Evolutionary conservation across 2,113 vertebrate species (phyloP).

Genomic region (Periophthalmus modestus): DNA sequence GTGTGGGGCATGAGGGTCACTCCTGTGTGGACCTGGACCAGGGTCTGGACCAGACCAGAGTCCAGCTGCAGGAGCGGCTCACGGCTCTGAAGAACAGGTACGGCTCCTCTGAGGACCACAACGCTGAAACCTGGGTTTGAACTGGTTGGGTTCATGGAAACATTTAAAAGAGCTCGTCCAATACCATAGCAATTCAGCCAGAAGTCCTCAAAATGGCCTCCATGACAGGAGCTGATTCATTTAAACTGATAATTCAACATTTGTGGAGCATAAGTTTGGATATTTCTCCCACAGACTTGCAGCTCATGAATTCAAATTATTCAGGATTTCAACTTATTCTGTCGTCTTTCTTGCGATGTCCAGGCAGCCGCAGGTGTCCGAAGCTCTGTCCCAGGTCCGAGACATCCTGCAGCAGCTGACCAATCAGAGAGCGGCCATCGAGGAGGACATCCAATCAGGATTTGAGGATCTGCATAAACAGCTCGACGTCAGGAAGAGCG

Average conservation of each 20-base stretch:
- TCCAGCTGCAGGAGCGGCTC: constrained; percentile 84
- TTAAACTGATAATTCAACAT: no score
- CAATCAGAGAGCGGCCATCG: constrained; percentile 90
- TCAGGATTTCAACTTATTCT: neutral
- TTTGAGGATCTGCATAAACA: constrained; percentile 97
- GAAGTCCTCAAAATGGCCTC: no score
- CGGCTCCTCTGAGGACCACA: no score
- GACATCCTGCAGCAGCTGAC: constrained; percentile 94
- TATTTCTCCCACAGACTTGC: no score
- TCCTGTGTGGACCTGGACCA: constrained; percentile 83
- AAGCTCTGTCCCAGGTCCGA: constrained; percentile 85
- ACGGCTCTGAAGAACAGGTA: constrained; percentile 87
- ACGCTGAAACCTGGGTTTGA: no score
- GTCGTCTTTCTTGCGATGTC: neutral
- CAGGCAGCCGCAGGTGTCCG: constrained; percentile 92
- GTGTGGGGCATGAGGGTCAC: constrained; percentile 87
- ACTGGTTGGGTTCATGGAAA: no score
- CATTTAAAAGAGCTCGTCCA: no score
- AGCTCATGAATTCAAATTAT: no score
- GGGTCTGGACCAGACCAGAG: constrained; percentile 86
- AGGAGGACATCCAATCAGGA: constrained; percentile 94
- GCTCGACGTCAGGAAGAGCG: constrained; percentile 92
- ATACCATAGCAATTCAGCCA: no score
- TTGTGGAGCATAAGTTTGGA: no score
- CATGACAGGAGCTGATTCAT: no score